These are phyloP conservation scores for Heliconius hewitsoni DNA, from an alignment of 1,140 invertebrate species.

Conservation along the genomic window DNA sequence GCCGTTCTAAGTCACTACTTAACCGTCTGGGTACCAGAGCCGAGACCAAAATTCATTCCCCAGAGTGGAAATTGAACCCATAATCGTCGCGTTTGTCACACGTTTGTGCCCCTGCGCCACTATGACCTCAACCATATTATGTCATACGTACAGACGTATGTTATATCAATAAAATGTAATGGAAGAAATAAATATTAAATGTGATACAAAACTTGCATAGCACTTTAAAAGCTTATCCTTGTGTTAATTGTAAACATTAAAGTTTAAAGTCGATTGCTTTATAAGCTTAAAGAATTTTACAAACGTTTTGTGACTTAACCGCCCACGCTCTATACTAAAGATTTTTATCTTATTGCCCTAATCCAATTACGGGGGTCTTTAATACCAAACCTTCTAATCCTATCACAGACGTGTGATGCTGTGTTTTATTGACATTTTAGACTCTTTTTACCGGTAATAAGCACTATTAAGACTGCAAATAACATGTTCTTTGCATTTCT, in stretches of 20 bases:
- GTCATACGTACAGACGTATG: too few relatives aligned
- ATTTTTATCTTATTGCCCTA: slow-evolving; percentile 40
- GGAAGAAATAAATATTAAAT: not conserved
- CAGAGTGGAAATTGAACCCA: too few relatives aligned
- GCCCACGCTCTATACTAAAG: slow-evolving; percentile 38
- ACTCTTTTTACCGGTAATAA: slow-evolving; percentile 21
- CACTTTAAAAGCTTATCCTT: not conserved
- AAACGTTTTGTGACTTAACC: slow-evolving; percentile 34
- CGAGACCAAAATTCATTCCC: too few relatives aligned
- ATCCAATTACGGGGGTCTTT: slow-evolving; percentile 38
- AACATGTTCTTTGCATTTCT: not conserved
- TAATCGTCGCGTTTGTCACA: too few relatives aligned
- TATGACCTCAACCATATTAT: too few relatives aligned
- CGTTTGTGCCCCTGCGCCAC: too few relatives aligned
- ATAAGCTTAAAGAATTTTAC: slow-evolving; percentile 34
- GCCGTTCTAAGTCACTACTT: too few relatives aligned
- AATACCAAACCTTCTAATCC: slow-evolving; percentile 38
- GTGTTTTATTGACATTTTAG: not conserved
- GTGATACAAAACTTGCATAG: not conserved
- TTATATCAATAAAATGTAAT: not conserved
- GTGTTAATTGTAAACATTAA: slow-evolving; percentile 10
- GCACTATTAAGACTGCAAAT: slow-evolving; percentile 1
- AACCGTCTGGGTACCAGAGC: too few relatives aligned
- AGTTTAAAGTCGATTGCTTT: slow-evolving; percentile 26
- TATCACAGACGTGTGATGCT: slow-evolving; percentile 24